These are phyloP conservation scores for Cirrhinus molitorella DNA, from an alignment of 2,797 vertebrate genomes.

Conservation along the genomic window DNA sequence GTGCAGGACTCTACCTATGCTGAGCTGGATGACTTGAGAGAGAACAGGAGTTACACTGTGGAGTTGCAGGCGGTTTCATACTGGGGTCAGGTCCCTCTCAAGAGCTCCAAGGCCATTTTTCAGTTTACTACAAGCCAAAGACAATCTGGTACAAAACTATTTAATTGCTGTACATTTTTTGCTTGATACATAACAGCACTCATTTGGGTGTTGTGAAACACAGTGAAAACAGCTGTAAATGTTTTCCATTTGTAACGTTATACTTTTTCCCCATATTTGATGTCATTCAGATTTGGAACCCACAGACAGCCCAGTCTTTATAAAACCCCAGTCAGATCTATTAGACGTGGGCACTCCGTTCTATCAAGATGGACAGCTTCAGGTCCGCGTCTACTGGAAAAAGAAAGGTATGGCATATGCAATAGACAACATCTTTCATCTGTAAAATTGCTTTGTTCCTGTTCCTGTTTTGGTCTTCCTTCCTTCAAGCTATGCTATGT, in stretches of 20 bases:
- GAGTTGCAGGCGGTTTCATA: slow-evolving; percentile 90
- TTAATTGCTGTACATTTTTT: slow-evolving; percentile 19
- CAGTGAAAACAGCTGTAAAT: slow-evolving; percentile 46
- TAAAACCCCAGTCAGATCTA: slow-evolving; percentile 70
- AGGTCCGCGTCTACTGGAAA: slow-evolving; percentile 92
- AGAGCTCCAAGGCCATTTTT: slow-evolving; percentile 84
- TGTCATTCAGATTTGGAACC: slow-evolving; percentile 51
- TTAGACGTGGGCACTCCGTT: slow-evolving; percentile 90
- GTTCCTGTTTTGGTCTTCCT: slow-evolving; percentile 8
- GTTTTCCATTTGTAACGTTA: slow-evolving; percentile 44
- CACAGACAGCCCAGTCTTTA: slow-evolving; percentile 62
- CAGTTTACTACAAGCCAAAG: slow-evolving; percentile 79
- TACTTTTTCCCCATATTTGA: slow-evolving; percentile 45
- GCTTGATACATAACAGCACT: slow-evolving; percentile 32
- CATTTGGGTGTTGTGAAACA: slow-evolving; percentile 47
- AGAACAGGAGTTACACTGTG: slow-evolving; percentile 84
- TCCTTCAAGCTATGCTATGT: slow-evolving; percentile 37
- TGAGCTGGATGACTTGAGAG: slow-evolving; percentile 83
- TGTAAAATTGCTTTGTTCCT: slow-evolving; percentile 9
- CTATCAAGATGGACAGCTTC: slow-evolving; percentile 88
- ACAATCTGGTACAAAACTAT: slow-evolving; percentile 71
- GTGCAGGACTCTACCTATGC: slow-evolving; percentile 79
- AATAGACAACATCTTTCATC: slow-evolving; percentile 37
- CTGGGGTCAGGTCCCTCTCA: slow-evolving; percentile 89
- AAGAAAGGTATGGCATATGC: slow-evolving; percentile 80